phyloP scores from a whole-genome alignment of 2,797 vertebrate species.

The Betta splendens region DNA sequence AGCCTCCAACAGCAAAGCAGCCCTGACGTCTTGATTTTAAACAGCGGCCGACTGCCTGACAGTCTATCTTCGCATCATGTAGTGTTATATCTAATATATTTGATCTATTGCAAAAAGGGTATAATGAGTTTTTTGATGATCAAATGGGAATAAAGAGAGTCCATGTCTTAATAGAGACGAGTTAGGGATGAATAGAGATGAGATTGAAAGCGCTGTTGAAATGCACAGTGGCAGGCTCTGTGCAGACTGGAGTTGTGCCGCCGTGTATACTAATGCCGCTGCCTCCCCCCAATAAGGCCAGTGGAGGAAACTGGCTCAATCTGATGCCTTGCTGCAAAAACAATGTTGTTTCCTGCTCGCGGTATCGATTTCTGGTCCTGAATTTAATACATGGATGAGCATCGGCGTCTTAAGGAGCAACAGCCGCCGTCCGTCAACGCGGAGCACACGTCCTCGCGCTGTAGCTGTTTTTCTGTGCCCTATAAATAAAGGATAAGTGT shows the following conservation, averaged over 20 bases:
- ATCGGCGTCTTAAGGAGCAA: constrained; percentile 2
- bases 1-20: constrained; percentile 15
- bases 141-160: constrained; percentile 45
- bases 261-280: constrained; percentile 65
- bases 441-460: constrained; percentile 2
- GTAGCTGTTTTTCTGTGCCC: constrained; percentile 30
- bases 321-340: constrained; percentile 26
- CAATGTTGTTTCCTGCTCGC: constrained; percentile 3
- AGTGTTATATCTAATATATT: constrained; percentile 33
- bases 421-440: background rate
- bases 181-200: constrained; percentile 50
- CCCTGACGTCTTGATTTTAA: constrained; percentile 29
- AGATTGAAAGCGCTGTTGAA: constrained; percentile 58
- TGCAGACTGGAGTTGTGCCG: constrained; percentile 49
- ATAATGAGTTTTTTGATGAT: constrained; percentile 49
- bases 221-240: constrained; percentile 55
- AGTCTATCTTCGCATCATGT: constrained; percentile 16
- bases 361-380: constrained; percentile 25
- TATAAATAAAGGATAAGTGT: constrained; percentile 56
- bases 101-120: constrained; percentile 39
- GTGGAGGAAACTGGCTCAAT: constrained; percentile 13
- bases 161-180: constrained; percentile 45
- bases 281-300: constrained; percentile 44
- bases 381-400: constrained; percentile 15
- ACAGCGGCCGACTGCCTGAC: constrained; percentile 13